Base-by-base conservation (phyloP, 2,113 vertebrate species). In the Pluvialis apricaria region DNA sequence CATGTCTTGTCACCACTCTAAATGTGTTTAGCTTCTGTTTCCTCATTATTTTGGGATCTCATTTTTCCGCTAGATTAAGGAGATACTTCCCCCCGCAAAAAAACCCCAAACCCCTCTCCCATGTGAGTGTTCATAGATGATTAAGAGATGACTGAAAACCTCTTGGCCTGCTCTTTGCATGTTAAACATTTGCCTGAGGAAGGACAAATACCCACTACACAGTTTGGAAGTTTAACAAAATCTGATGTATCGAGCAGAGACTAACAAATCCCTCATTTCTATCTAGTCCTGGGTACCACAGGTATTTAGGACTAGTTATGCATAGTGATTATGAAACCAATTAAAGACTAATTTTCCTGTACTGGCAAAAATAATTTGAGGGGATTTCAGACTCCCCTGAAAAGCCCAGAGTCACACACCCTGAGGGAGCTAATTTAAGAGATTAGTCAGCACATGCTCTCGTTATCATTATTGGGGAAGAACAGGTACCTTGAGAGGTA, bases 1-100 rank as follows among this genome's bases (percentile, higher is more conserved):
- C 87, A 52, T 20, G 16, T 66, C 96, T 92, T 95, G 93, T 94
- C 94, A 88, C 87, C 94, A 83, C 86, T 90, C 60, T 88, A 17
- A 95, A 95, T 95, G 84, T 58, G 82, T 94, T 94, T 85, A 85
- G 68, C 95, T 95, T 94, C 89, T 97, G 94, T 95, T 97, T 96
- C 96, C 84, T 96, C 70, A 2, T 85, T 96, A 79, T 94, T 96
- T 85, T 85, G 60, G 84, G 70, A 90, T 85, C 87, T 85, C 6
- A 4, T 82, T 94, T 91, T 95, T 79, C 73, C 3, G 0, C 77
- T 77, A 94, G 86, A 89, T 94, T 72, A 69, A 88, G 86, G 60
- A 88, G 47, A 78, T 38, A 28, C 10, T 54, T 69, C 6, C 15
- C 11, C 6, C 13, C 12, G 4, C 1, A 3, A 1, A 8, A 42